Base-by-base conservation (phyloP, 2,888 invertebrate species). In the Meganola albula region DNA sequence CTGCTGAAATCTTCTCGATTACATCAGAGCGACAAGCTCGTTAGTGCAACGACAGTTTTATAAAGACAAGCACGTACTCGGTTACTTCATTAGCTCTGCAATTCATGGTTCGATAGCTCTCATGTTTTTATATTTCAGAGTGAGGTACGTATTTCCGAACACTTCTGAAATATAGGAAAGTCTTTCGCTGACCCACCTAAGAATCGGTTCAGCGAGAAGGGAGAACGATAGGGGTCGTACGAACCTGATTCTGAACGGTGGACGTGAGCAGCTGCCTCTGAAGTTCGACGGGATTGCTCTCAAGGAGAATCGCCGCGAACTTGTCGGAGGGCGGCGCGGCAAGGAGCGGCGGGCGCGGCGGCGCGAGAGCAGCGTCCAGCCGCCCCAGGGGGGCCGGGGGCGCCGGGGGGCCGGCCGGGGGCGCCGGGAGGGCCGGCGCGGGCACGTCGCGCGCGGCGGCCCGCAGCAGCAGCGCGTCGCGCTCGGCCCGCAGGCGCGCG, bases 191-290 rank as follows among this genome's bases (percentile, higher is more conserved):
- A n/a, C n/a, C n/a, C n/a, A n/a, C n/a, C n/a, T n/a, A n/a, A n/a
- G n/a, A n/a, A n/a, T n/a, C n/a, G n/a, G n/a, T n/a, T n/a, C n/a
- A n/a, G n/a, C n/a, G n/a, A n/a, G n/a, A n/a, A n/a, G n/a, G n/a
- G n/a, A n/a, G n/a, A n/a, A n/a, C n/a, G n/a, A n/a, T n/a, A n/a
- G n/a, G 16, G 16, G 6, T 16, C 16, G 6, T 10, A n/a, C 78
- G 64, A 62, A 94, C 94, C 91, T 95, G 93, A 87, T 94, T 94
- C 73, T 93, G 92, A 67, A 93, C 93, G 68, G 93, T 92, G 58
- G 92, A 89, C 16, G 91, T 92, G 50, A 95, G 90, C 48, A 95
- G 87, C 82, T 95, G 95, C 57, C 94, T 90, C 77, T 94, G 94
- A 64, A 95, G 88, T 83, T 94, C 93, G 53, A 94, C 82, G 37